Evolutionary conservation across 2,888 invertebrate genomes (phyloP).

Genomic region (Stegana nigrithorax): DNA sequence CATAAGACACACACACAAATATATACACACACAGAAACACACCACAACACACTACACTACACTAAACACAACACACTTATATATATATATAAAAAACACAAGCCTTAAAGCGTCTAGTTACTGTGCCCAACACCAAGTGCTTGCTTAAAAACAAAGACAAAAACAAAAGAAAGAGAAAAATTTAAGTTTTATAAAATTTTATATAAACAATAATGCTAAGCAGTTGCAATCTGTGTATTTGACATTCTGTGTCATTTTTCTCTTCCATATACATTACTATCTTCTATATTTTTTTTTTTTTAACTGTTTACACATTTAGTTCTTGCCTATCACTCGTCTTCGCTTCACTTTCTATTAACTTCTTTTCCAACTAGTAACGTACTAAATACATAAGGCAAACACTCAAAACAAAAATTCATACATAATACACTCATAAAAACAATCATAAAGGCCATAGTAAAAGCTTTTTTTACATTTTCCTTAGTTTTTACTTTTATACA

Average conservation of each 20-base stretch:
- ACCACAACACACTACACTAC: slow-evolving; percentile 21
- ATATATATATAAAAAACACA: too few species aligned
- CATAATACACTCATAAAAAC: slow-evolving; percentile 18
- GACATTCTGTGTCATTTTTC: too few species aligned
- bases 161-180: too few species aligned
- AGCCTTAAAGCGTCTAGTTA: too few species aligned
- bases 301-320: background rate
- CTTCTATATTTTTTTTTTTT: background rate
- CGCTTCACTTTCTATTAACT: background rate
- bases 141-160: too few species aligned
- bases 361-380: background rate
- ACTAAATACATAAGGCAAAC: background rate
- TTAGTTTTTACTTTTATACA: slow-evolving; percentile 33
- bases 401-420: background rate
- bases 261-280: too few species aligned
- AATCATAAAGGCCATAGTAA: slow-evolving; percentile 53
- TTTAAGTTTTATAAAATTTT: too few species aligned
- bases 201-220: too few species aligned
- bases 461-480: slow-evolving; percentile 58
- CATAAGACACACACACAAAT: slow-evolving; percentile 20
- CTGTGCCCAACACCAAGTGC: too few species aligned
- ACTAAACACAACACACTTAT: slow-evolving; percentile 5
- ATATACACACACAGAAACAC: slow-evolving; percentile 19
- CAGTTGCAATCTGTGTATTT: too few species aligned
- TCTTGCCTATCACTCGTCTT: background rate